Conservation (phyloP, 2,113 vertebrate genomes). For the Oncorhynchus tshawytscha region DNA sequence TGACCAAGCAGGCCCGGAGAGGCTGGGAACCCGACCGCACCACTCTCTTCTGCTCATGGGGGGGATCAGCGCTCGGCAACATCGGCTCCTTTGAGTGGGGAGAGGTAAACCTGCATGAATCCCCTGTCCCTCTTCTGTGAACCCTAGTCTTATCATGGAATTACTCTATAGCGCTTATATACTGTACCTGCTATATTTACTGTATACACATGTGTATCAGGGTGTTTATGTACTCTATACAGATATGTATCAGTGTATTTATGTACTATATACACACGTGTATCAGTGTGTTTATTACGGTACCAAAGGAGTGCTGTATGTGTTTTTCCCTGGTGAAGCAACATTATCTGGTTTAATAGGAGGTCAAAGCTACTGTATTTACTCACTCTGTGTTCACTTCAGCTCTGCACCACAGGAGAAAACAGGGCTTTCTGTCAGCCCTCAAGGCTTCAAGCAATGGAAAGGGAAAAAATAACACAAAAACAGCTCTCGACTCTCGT, state of each 20-base stretch:
- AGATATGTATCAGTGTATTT: constrained; percentile 11
- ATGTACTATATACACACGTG: neutral
- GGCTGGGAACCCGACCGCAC: constrained; percentile 88
- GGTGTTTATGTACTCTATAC: neutral
- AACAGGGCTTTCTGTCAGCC: neutral
- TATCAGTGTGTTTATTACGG: constrained; percentile 5
- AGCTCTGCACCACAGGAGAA: neutral
- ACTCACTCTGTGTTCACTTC: neutral
- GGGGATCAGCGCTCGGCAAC: constrained; percentile 82
- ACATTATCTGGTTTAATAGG: neutral
- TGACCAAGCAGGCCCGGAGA: constrained; percentile 76
- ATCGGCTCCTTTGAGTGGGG: constrained; percentile 94
- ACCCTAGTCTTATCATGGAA: too few relatives aligned
- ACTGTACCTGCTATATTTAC: neutral
- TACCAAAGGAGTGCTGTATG: neutral
- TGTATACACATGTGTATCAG: constrained; percentile 12
- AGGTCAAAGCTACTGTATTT: neutral
- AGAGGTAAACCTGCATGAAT: constrained; percentile 76
- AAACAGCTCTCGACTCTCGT: neutral
- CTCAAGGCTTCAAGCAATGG: neutral
- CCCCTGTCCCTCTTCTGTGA: too few relatives aligned
- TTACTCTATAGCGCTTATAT: too few relatives aligned
- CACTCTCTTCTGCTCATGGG: constrained; percentile 88
- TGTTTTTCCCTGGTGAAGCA: neutral
- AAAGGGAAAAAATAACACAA: neutral